These are phyloP conservation scores for Mythimna ferrago DNA, from an alignment of 2,888 invertebrate species.

Conservation along the genomic window DNA sequence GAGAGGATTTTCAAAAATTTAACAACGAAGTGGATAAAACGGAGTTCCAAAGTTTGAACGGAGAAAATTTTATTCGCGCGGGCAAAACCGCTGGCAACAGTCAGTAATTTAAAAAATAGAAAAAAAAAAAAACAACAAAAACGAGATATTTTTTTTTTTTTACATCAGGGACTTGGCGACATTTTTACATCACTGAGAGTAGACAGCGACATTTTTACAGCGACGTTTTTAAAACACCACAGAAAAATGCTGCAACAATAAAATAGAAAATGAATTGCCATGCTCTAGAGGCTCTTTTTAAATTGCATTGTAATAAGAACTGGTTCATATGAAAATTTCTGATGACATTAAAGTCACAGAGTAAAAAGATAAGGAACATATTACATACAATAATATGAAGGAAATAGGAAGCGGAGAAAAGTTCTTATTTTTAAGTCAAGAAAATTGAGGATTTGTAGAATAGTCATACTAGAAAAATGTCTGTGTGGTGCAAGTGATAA, in stretches of 20 bases:
- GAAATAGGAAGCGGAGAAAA: slow-evolving; percentile 20
- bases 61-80: too few relatives aligned
- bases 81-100: too few relatives aligned
- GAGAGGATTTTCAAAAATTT: too few relatives aligned
- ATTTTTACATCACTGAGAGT: too few relatives aligned
- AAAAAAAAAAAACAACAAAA: too few relatives aligned
- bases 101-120: too few relatives aligned
- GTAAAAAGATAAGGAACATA: not conserved
- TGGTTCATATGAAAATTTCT: not conserved
- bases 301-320: not conserved
- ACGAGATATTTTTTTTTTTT: too few relatives aligned
- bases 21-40: too few relatives aligned
- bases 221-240: not conserved
- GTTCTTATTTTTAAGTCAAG: slow-evolving; percentile 49
- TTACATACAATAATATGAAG: slow-evolving; percentile 21
- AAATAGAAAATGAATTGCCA: not conserved
- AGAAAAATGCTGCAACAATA: not conserved
- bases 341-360: not conserved
- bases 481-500: slow-evolving; percentile 21
- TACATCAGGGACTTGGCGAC: too few relatives aligned
- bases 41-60: too few relatives aligned
- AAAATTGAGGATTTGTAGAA: slow-evolving; percentile 58
- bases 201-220: too few relatives aligned
- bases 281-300: not conserved
- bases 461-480: slow-evolving; percentile 37